phyloP scores from a whole-genome alignment of 2,797 vertebrate genomes.

The Alca torda region DNA sequence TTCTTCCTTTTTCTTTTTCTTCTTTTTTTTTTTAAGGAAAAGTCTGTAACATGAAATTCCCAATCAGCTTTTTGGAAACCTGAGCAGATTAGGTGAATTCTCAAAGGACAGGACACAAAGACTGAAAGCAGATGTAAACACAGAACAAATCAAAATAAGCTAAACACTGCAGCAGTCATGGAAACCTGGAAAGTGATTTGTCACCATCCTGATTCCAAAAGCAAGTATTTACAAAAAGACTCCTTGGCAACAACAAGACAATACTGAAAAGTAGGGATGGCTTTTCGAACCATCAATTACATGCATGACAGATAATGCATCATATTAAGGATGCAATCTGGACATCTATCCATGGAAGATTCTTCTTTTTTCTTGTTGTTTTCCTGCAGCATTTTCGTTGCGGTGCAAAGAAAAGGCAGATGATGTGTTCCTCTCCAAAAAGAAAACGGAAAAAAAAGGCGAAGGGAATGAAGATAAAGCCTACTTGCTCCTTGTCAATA shows the following conservation, averaged over 20 bases:
- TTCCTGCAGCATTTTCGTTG: not conserved
- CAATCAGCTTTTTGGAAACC: not conserved
- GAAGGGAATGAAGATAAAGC: not conserved
- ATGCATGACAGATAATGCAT: not conserved
- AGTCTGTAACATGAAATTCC: not conserved
- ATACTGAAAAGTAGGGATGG: not conserved
- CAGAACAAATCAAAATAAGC: not conserved
- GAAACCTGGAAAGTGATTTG: conserved; percentile 7
- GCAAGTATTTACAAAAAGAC: not conserved
- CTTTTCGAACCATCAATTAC: not conserved
- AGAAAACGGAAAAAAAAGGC: not conserved
- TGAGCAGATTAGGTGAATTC: not conserved
- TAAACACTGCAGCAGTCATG: not conserved
- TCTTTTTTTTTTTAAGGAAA: not conserved
- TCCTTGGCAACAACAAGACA: not conserved
- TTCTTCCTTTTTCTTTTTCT: not conserved
- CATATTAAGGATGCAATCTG: not conserved
- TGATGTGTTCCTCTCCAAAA: not conserved
- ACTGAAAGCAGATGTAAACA: conserved; percentile 11
- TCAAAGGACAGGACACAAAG: not conserved
- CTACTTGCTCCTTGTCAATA: not conserved
- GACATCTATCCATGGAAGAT: not conserved
- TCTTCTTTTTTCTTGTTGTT: not conserved
- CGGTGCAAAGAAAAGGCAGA: not conserved
- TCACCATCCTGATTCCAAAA: not conserved